Evolutionary conservation across 2,888 invertebrate species (phyloP).

Genomic region (Morinoia aosen): DNA sequence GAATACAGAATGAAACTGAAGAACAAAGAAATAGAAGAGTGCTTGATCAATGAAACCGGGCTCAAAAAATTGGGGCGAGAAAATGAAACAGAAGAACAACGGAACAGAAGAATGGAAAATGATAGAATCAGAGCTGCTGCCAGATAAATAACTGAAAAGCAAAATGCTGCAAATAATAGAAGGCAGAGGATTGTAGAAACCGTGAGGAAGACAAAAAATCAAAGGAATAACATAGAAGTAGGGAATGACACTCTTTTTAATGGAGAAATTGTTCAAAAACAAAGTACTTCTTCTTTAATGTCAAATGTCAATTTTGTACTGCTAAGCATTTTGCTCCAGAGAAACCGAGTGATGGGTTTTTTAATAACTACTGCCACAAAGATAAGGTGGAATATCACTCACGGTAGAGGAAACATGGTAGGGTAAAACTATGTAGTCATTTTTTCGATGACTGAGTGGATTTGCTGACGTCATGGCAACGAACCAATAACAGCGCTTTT

Average conservation of each 20-base stretch:
- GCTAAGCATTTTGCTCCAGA: constrained; percentile 22
- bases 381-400: not conserved
- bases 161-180: not conserved
- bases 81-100: not conserved
- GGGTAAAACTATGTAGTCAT: too few relatives aligned
- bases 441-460: too few relatives aligned
- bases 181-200: not conserved
- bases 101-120: constrained; percentile 16
- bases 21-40: not conserved
- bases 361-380: constrained; percentile 26
- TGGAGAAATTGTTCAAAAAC: not conserved
- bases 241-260: not conserved
- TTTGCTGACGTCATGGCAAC: too few relatives aligned
- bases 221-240: too few relatives aligned
- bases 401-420: too few relatives aligned
- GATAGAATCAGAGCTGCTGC: not conserved
- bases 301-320: constrained; percentile 13
- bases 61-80: not conserved
- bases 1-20: too few relatives aligned
- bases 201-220: not conserved
- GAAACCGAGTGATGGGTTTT: not conserved
- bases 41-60: too few relatives aligned
- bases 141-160: not conserved
- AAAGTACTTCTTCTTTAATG: too few relatives aligned
- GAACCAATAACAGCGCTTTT: too few relatives aligned